Percentiles rank a stretch among this genome's conserved stretches.
Conservation (phyloP, 1,140 invertebrate species). For the Tribolium castaneum region DNA sequence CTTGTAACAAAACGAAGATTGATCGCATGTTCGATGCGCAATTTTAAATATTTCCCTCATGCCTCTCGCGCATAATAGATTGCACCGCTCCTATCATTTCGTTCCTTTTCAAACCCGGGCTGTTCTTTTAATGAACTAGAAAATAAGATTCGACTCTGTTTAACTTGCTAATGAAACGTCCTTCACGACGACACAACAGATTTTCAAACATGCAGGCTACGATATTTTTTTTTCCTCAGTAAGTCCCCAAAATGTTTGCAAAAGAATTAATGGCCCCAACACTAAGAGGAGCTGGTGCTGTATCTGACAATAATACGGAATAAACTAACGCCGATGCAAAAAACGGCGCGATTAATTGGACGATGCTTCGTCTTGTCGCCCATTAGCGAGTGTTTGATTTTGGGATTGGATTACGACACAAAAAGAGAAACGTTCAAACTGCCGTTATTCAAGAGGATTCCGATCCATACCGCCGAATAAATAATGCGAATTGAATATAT, state of each 20-base stretch:
- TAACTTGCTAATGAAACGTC: conserved; percentile 19
- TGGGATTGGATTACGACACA: conserved; percentile 16
- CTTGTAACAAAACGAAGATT: conserved; percentile 20
- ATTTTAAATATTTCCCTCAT: conserved; percentile 24
- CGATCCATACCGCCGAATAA: not conserved
- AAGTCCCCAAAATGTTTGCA: too few species aligned
- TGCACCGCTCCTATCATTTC: not conserved
- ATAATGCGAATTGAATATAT: conserved; percentile 9
- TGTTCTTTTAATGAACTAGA: conserved; percentile 29
- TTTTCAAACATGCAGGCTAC: conserved; percentile 6
- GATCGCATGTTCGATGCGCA: conserved; percentile 21
- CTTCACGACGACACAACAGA: not conserved
- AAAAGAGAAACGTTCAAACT: not conserved
- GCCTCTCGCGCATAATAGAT: conserved; percentile 10
- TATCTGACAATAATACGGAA: not conserved
- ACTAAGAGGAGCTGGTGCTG: too few species aligned
- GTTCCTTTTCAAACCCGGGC: not conserved
- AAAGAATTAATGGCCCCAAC: too few species aligned
- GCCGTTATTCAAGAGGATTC: not conserved
- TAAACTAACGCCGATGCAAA: not conserved
- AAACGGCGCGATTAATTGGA: not conserved
- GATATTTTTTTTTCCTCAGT: too few species aligned
- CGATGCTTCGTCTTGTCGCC: not conserved
- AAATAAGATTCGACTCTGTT: conserved; percentile 27
- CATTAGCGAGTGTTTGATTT: conserved; percentile 23